Conservation (phyloP, 1,140 invertebrate genomes). For the Ganaspis sp. region DNA sequence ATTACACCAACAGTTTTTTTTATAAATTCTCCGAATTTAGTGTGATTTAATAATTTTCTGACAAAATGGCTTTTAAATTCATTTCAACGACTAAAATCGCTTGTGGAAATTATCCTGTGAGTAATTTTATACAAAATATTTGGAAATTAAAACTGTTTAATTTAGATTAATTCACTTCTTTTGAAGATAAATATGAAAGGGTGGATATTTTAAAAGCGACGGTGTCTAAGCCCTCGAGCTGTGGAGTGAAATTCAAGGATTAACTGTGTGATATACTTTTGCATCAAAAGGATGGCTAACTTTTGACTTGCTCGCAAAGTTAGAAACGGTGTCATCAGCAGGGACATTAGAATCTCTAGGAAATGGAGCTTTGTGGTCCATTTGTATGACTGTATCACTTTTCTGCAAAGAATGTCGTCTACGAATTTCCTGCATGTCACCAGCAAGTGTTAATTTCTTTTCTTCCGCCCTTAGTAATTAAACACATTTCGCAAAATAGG, state of each 20-base stretch:
- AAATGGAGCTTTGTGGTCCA: not conserved
- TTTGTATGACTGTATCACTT: not conserved
- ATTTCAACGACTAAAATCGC: not conserved
- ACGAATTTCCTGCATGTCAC: not conserved
- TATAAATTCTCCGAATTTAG: too few relatives aligned
- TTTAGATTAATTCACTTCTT: conserved; percentile 7
- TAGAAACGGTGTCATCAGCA: not conserved
- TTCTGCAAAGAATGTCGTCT: not conserved
- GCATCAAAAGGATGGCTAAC: not conserved
- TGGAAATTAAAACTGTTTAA: not conserved
- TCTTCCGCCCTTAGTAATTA: too few relatives aligned
- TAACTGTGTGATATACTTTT: not conserved
- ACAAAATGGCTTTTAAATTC: too few relatives aligned
- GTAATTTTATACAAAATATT: not conserved
- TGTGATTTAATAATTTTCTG: too few relatives aligned
- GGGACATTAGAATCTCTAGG: not conserved
- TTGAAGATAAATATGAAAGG: not conserved
- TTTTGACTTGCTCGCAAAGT: not conserved
- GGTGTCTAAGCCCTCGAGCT: not conserved
- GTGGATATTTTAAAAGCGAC: not conserved
- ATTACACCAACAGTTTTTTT: too few relatives aligned
- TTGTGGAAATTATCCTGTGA: not conserved
- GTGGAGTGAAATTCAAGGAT: not conserved
- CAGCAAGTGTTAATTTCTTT: too few relatives aligned
- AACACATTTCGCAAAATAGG: too few relatives aligned